These are phyloP conservation scores for Siphlonurus alternatus DNA, from an alignment of 2,888 invertebrate species.

Conservation along the genomic window DNA sequence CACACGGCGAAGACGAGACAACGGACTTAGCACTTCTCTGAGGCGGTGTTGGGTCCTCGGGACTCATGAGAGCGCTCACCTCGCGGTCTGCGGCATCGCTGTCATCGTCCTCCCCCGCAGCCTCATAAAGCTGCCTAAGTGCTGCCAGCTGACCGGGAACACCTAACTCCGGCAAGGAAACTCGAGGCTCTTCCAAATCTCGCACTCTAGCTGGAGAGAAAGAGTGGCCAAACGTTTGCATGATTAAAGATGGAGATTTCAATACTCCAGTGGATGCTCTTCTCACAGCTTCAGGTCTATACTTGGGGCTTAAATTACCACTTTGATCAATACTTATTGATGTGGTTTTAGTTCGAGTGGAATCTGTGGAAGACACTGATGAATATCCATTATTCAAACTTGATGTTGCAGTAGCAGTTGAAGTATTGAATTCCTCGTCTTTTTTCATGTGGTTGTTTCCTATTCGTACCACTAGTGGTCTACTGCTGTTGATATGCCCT, in stretches of 20 bases:
- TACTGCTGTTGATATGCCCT: background rate
- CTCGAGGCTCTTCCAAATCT: background rate
- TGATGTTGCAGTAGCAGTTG: background rate
- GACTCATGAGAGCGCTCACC: conserved; percentile 22
- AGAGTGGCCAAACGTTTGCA: conserved; percentile 2
- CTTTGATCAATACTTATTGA: background rate
- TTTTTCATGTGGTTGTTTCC: background rate
- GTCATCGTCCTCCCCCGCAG: conserved; percentile 16
- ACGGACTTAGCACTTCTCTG: background rate
- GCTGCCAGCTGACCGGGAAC: conserved; percentile 22
- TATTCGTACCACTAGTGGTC: background rate
- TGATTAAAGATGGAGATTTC: conserved; percentile 8
- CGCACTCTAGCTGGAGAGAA: background rate
- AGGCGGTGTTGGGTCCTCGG: background rate
- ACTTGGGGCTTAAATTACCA: background rate
- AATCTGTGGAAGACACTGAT: background rate
- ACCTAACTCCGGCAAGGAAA: background rate
- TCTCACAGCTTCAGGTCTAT: background rate
- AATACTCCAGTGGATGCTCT: background rate
- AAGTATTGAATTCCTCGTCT: background rate
- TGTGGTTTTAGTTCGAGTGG: background rate
- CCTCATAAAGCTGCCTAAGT: conserved; percentile 20
- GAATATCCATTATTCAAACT: background rate
- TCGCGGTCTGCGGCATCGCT: conserved; percentile 28
- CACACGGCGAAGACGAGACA: conserved; percentile 11